A percentile compares a stretch with the other conserved stretches of the same genome.
These are phyloP conservation scores for Noctilio leporinus DNA, from an alignment of 2,113 vertebrate genomes.

Conservation along the genomic window DNA sequence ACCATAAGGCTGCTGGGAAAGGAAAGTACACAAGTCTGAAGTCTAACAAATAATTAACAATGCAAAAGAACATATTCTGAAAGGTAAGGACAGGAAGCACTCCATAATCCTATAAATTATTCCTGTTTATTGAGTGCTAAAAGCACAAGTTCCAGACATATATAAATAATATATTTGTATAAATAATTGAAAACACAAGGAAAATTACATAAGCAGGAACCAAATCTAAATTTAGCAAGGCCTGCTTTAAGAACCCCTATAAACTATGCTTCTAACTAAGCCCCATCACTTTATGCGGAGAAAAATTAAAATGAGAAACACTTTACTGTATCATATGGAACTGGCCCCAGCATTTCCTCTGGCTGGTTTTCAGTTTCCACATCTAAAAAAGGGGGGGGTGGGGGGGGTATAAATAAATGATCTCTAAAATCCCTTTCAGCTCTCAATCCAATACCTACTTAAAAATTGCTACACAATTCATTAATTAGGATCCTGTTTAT, in stretches of 20 bases:
- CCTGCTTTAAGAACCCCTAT: slow-evolving; percentile 13
- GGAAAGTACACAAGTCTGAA: slow-evolving; percentile 45
- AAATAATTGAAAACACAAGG: slow-evolving; percentile 71
- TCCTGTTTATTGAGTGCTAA: slow-evolving; percentile 72
- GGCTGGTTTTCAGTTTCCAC: neutral
- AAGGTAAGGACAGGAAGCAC: slow-evolving; percentile 67
- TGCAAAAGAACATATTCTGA: slow-evolving; percentile 56
- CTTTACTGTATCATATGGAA: neutral
- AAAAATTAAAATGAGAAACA: slow-evolving; percentile 18
- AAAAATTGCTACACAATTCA: neutral
- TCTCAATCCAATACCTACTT: slow-evolving; percentile 5
- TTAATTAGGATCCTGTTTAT: neutral
- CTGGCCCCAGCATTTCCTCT: neutral
- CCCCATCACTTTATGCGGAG: neutral
- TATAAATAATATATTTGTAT: slow-evolving; percentile 73
- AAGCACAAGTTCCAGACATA: slow-evolving; percentile 71
- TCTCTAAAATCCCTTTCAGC: slow-evolving; percentile 3
- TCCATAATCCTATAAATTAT: slow-evolving; percentile 72
- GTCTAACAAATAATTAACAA: slow-evolving; percentile 64
- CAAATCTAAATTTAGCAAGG: slow-evolving; percentile 60
- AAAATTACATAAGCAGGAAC: slow-evolving; percentile 70
- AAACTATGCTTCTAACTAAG: slow-evolving; percentile 2
- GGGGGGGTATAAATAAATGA: neutral
- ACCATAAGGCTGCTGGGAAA: slow-evolving; percentile 39
- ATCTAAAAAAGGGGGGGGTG: neutral